Conservation (phyloP, 2,888 invertebrate species). For the Julus scandinavius region DNA sequence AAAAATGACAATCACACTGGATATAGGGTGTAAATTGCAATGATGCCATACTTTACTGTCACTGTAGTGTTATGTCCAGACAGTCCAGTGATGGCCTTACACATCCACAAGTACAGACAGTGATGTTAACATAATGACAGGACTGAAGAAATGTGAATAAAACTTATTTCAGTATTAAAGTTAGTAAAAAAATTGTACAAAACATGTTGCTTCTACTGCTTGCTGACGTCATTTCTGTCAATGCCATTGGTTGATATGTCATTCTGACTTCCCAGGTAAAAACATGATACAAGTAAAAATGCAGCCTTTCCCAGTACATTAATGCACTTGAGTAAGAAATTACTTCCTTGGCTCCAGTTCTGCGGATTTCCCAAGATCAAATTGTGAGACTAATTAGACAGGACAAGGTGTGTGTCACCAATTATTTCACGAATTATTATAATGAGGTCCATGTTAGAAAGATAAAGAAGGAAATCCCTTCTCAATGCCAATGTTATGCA, state of each 20-base stretch:
- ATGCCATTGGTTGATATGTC: neutral
- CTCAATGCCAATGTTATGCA: neutral
- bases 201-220: too few relatives aligned
- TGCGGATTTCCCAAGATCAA: neutral
- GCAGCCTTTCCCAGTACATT: neutral
- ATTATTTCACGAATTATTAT: neutral
- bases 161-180: too few relatives aligned
- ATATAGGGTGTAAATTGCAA: too few relatives aligned
- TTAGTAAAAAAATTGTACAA: too few relatives aligned
- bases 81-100: too few relatives aligned
- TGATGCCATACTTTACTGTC: too few relatives aligned
- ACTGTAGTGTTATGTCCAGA: too few relatives aligned
- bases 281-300: neutral
- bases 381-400: slow-evolving; percentile 24
- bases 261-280: neutral
- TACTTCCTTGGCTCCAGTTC: neutral
- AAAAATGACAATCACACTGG: too few relatives aligned
- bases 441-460: neutral
- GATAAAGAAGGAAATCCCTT: neutral
- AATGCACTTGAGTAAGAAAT: neutral
- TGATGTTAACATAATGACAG: too few relatives aligned
- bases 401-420: neutral
- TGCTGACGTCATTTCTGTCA: too few relatives aligned
- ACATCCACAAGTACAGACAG: too few relatives aligned
- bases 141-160: too few relatives aligned